phyloP scores from a whole-genome alignment of 2,797 vertebrate genomes.

The Epinephelus coioides region DNA sequence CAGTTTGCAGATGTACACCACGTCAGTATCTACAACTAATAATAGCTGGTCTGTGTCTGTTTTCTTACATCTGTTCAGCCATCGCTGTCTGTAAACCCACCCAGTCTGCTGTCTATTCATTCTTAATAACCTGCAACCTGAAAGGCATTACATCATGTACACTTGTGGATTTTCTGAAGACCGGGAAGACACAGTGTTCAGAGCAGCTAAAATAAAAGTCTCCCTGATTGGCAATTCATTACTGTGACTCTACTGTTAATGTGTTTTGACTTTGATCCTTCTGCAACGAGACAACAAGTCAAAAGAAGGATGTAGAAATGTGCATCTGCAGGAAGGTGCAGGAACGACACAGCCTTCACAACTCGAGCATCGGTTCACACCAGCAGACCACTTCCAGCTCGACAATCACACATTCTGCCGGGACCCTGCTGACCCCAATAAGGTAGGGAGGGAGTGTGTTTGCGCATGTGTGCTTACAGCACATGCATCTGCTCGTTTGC shows the following conservation, averaged over 20 bases:
- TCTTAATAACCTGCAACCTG: not conserved
- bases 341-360: not conserved
- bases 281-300: not conserved
- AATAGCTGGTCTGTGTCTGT: not conserved
- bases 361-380: not conserved
- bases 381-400: slow-evolving; percentile 25
- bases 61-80: not conserved
- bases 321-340: not conserved
- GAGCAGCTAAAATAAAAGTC: not conserved
- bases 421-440: slow-evolving; percentile 46
- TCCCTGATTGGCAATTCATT: not conserved
- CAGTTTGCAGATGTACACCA: not conserved
- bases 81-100: not conserved
- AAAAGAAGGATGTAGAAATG: not conserved
- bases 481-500: slow-evolving; percentile 40
- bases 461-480: slow-evolving; percentile 8
- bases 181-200: not conserved
- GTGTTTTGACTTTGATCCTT: not conserved
- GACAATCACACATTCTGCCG: not conserved
- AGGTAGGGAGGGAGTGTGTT: not conserved
- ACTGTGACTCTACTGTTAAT: not conserved
- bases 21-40: not conserved
- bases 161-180: not conserved
- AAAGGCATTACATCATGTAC: not conserved
- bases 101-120: not conserved